A percentile compares a stretch with the other conserved stretches of the same genome.
These are phyloP conservation scores for Okapia johnstoni DNA, from an alignment of 2,113 vertebrate genomes.

Conservation along the genomic window DNA sequence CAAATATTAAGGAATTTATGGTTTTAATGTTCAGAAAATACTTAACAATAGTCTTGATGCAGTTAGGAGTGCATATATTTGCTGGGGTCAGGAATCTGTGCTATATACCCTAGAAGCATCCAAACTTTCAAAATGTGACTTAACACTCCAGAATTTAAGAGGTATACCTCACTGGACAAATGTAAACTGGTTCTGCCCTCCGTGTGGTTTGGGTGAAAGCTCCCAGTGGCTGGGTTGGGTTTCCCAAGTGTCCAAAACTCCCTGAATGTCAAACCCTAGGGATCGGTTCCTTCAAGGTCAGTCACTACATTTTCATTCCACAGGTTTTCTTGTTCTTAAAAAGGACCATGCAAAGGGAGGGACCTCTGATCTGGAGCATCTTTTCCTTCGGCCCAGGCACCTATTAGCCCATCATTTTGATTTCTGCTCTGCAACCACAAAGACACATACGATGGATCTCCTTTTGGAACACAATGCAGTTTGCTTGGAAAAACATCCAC, in stretches of 20 bases:
- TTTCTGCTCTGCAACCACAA: slow-evolving; percentile 48
- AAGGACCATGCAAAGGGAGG: slow-evolving; percentile 39
- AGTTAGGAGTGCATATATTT: not conserved
- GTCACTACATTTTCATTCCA: slow-evolving; percentile 39
- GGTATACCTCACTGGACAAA: not conserved
- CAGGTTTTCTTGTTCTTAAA: slow-evolving; percentile 59
- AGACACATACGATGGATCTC: slow-evolving; percentile 68
- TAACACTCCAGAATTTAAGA: not conserved
- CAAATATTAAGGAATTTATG: not conserved
- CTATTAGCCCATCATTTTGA: slow-evolving; percentile 40
- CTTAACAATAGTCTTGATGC: not conserved
- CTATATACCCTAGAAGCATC: not conserved
- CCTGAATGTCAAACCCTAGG: not conserved
- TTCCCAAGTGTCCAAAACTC: slow-evolving; percentile 14
- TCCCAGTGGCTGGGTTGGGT: not conserved
- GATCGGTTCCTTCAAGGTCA: slow-evolving; percentile 63
- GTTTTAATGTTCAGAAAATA: slow-evolving; percentile 12
- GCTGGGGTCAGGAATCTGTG: not conserved
- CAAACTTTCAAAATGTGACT: not conserved
- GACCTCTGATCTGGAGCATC: not conserved
- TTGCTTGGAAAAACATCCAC: slow-evolving; percentile 68
- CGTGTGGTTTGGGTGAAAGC: not conserved
- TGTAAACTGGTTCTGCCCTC: not conserved
- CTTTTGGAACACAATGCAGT: slow-evolving; percentile 57
- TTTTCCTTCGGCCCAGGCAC: slow-evolving; percentile 46